Evolutionary conservation across 2,888 invertebrate species (phyloP), one percentile per base, ranked within the genome.

Genomic region (Glaucopsyche alexis): DNA sequence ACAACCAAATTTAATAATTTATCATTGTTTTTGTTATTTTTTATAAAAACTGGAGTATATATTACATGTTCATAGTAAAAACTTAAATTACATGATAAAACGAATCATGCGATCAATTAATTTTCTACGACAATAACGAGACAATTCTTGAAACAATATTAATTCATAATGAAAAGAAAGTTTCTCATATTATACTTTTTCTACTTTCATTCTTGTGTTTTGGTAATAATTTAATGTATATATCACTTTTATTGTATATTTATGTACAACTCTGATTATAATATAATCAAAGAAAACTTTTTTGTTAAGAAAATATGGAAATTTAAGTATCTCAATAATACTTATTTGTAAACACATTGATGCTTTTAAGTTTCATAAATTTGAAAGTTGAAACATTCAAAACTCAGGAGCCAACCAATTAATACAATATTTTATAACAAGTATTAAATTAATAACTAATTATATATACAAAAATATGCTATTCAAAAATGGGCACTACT

Each of bases 131-230:
- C 13, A 16, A 16, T 16, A 55, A 8, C 8, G 13, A 60, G 19
- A n/a, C n/a, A 47, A 13, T 67, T 11, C 45, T 49, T 49, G 47
- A 69, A 47, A 14, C 11, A 29, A 29, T 29, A 29, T 2, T 29
- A 69, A n/a, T 69, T 47, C 49, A 69, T 29, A 49, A 69, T 69
- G 69, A 49, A 69, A 47, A 69, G 38, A n/a, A 72, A 47, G 29
- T 9, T 40, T 40, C 49, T 64, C 50, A n/a, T 72, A 13, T 14
- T 71, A 71, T 71, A 60, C 55, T 60, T 71, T 55, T 71, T 71
- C 19, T 71, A 60, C 55, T 16, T 71, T 42, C 19, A 55, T 60
- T 38, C 29, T 38, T 45, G 71, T 29, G 71, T 65, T 65, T 38
- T 14, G 65, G 64, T 72, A 65, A 72, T 55, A 8, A 55, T 29